Base-by-base conservation (phyloP, 1,140 invertebrate genomes). In the Drosophila saltans region DNA sequence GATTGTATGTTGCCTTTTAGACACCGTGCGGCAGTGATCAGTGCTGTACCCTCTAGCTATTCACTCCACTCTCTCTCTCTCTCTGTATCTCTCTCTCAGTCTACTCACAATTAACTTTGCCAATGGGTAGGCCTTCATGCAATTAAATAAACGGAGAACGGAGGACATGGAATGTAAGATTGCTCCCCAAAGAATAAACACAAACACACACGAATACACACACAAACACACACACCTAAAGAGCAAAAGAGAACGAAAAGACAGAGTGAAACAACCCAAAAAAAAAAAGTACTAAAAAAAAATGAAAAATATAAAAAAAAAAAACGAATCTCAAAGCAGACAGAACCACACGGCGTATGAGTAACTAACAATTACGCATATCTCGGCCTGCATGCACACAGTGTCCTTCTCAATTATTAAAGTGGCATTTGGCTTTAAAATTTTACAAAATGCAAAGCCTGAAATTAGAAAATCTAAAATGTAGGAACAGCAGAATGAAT, bases 91-190 rank as follows among this genome's bases (percentile, higher is more conserved):
- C 66, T 70, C 66, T 63, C 75, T 78, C 72, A 70, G 75, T 71
- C 74, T 52, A 67, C 75, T 72, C 75, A 67, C 75, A 78, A 78
- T 78, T 78, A 78, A 78, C 72, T 78, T 52, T 75, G 72, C 75
- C 57, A 36, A 70, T 71, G 72, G 66, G 66, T 64, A 72, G 63
- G 75, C 75, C 72, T 59, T 59, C 75, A 70, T 68, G 69, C 75
- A 78, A 78, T 75, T 78, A 78, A 36, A 24, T 60, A 55, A 8
- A 39, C 28, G 21, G 58, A 62, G 16, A 61, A 56, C 62, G 56
- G 30, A 59, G 59, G 59, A 39, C 40, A 43, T 43, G 33, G 40
- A 39, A 62, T n/a, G 39, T 61, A 39, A 68, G 71, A 78, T 78
- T 75, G 72, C 65, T 78, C 75, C 75, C 72, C 72, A 71, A 75